phyloP scores from a whole-genome alignment of 1,140 invertebrate genomes.

The Formica selysi region DNA sequence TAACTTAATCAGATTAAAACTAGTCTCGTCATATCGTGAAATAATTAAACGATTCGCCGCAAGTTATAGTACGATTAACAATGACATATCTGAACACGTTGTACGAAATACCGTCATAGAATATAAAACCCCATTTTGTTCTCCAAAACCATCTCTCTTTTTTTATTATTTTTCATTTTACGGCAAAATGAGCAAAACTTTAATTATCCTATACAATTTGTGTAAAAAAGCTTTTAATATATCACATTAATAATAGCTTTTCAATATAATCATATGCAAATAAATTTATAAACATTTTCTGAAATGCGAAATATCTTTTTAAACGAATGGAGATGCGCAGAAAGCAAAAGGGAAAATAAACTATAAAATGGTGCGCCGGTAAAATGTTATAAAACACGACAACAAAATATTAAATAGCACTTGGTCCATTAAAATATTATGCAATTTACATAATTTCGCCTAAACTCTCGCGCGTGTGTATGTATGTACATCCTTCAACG shows the following conservation, averaged over 20 bases:
- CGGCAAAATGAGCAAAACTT: slow-evolving; percentile 27
- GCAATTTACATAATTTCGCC: not conserved
- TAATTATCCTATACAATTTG: slow-evolving; percentile 41
- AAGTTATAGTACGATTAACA: not conserved
- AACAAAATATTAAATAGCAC: not conserved
- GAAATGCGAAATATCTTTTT: slow-evolving; percentile 21
- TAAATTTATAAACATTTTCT: slow-evolving; percentile 31
- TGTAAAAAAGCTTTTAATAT: slow-evolving; percentile 41
- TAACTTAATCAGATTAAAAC: not conserved
- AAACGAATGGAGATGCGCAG: not conserved
- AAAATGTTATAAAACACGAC: too few relatives aligned
- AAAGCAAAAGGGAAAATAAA: not conserved
- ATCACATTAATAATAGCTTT: slow-evolving; percentile 36
- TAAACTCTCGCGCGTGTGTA: not conserved
- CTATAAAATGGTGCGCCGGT: not conserved
- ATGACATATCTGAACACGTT: not conserved
- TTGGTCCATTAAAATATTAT: slow-evolving; percentile 24
- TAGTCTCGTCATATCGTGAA: not conserved
- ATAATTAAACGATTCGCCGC: not conserved
- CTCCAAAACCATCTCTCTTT: not conserved
- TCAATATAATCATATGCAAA: slow-evolving; percentile 42
- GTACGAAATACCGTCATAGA: not conserved
- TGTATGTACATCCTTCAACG: not conserved
- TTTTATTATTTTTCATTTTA: slow-evolving; percentile 8
- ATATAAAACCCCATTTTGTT: not conserved